A percentile compares a stretch with the other conserved stretches of the same genome.
These are phyloP conservation scores for Drymonia ruficornis DNA, from an alignment of 2,888 invertebrate genomes.

Conservation along the genomic window DNA sequence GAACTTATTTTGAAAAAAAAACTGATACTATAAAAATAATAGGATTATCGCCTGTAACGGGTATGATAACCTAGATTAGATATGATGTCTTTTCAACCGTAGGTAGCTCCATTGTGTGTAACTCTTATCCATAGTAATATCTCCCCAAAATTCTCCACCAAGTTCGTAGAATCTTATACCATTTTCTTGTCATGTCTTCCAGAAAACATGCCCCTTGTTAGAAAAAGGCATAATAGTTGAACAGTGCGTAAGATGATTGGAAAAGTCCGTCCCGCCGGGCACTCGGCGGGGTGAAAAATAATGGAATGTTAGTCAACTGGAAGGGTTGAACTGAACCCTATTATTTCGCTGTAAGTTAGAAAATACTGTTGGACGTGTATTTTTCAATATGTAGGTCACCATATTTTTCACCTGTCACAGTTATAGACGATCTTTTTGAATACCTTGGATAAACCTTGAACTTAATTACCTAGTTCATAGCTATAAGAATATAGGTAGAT, in stretches of 20 bases:
- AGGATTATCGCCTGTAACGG: too few species aligned
- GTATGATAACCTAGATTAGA: too few species aligned
- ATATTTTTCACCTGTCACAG: too few species aligned
- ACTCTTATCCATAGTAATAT: too few species aligned
- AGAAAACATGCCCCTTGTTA: neutral
- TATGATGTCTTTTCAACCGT: too few species aligned
- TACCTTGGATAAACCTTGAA: too few species aligned
- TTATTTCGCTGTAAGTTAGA: neutral
- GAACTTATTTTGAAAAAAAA: too few species aligned
- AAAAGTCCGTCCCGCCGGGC: neutral
- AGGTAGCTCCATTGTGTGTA: too few species aligned
- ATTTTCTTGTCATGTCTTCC: neutral
- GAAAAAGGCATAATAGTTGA: neutral
- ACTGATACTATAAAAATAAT: too few species aligned
- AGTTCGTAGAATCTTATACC: neutral
- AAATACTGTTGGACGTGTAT: neutral
- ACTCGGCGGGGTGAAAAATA: neutral
- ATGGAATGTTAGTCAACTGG: neutral
- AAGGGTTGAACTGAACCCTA: neutral
- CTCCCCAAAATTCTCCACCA: neutral
- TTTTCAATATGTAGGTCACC: neutral
- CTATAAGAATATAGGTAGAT: too few species aligned
- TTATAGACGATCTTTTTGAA: too few species aligned
- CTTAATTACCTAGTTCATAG: too few species aligned
- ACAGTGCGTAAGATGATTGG: neutral